Conservation (phyloP, 2,113 vertebrate species). For the Cryptotis parvus region DNA sequence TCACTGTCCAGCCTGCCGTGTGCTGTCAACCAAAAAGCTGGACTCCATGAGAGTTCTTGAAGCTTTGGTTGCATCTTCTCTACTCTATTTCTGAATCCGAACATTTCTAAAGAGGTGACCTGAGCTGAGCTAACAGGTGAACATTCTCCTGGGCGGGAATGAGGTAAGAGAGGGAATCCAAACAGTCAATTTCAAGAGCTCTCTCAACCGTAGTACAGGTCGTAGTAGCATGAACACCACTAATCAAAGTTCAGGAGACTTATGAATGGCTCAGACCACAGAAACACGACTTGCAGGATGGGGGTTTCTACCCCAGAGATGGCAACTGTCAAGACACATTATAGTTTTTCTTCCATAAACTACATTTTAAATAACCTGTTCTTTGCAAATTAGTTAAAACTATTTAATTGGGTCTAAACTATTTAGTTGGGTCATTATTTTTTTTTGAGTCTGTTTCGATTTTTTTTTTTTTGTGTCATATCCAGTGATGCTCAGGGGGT, state of each 20-base stretch:
- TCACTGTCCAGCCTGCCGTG: too few relatives aligned
- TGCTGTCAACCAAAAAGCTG: too few relatives aligned
- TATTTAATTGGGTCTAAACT: neutral
- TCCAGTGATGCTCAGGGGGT: too few relatives aligned
- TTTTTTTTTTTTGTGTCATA: neutral
- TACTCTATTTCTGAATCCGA: neutral
- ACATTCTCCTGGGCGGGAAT: neutral
- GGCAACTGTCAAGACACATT: neutral
- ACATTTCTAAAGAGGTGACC: conserved; percentile 26
- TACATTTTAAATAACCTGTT: neutral
- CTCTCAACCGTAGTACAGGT: neutral
- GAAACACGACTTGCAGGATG: neutral
- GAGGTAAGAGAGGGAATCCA: neutral
- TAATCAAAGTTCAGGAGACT: neutral
- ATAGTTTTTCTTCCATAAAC: conserved; percentile 12
- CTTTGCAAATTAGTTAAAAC: neutral
- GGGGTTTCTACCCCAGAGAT: neutral
- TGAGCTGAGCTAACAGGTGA: neutral
- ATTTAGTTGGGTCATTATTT: neutral
- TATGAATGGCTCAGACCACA: neutral
- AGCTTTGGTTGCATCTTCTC: neutral
- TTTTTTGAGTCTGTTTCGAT: neutral
- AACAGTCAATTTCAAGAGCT: neutral
- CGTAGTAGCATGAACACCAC: too few relatives aligned
- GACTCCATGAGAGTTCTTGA: neutral